phyloP scores from a whole-genome alignment of 2,113 vertebrate species.

The Patagioenas fasciata region DNA sequence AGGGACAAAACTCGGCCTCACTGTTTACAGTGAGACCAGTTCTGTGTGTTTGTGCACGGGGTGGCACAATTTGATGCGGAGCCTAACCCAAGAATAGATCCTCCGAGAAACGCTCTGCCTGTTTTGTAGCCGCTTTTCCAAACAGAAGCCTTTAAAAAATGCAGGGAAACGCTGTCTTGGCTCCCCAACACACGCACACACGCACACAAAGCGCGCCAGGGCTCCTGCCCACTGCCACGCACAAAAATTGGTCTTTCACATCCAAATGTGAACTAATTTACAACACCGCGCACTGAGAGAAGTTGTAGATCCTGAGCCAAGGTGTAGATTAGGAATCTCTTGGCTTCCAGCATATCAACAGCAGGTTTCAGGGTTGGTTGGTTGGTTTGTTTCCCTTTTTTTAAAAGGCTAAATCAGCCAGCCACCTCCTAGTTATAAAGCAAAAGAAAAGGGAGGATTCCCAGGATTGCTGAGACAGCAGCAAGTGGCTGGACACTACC shows the following conservation, averaged over 20 bases:
- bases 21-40: not conserved
- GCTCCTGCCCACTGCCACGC: not conserved
- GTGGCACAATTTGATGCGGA: not conserved
- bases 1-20: not conserved
- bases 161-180: not conserved
- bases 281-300: not conserved
- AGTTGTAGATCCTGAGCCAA: constrained; percentile 32
- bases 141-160: not conserved
- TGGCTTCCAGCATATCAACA: constrained; percentile 38
- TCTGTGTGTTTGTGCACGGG: not conserved
- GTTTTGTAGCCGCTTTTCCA: not conserved
- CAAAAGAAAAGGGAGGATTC: constrained; percentile 2
- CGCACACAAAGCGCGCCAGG: not conserved
- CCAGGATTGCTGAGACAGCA: not conserved
- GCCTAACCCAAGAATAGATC: not conserved
- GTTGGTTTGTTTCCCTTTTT: not conserved
- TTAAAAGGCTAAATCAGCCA: not conserved
- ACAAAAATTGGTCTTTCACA: not conserved
- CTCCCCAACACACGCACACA: not conserved
- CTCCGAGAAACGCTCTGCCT: not conserved
- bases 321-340: constrained; percentile 12
- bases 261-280: not conserved
- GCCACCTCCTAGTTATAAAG: constrained; percentile 7
- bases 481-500: not conserved
- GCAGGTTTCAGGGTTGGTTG: not conserved